Evolutionary conservation across 2,797 vertebrate genomes (phyloP).

Genomic region (Myotis findleyi): DNA sequence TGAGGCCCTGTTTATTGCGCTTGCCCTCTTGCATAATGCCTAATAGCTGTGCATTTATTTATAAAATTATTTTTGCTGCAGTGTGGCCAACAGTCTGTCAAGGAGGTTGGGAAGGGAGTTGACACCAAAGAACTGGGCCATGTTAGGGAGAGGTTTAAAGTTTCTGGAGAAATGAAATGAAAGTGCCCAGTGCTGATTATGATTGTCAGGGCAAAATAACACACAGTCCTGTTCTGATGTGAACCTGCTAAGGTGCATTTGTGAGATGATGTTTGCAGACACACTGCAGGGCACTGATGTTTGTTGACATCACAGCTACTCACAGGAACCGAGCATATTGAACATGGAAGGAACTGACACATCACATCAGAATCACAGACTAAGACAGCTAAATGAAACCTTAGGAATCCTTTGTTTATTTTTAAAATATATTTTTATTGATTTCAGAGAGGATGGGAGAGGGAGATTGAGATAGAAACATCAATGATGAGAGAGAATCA

Average conservation of each 20-base stretch:
- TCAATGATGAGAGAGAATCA: too few relatives aligned
- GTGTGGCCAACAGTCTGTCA: not conserved
- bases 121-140: not conserved
- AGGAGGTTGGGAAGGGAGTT: not conserved
- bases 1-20: constrained; percentile 41
- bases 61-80: not conserved
- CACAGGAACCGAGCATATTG: not conserved
- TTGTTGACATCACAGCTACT: not conserved
- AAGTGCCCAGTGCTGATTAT: not conserved
- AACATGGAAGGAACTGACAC: not conserved
- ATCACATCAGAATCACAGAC: not conserved
- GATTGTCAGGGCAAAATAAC: not conserved
- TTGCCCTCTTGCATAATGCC: not conserved
- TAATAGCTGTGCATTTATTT: not conserved
- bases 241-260: not conserved
- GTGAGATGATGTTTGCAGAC: not conserved
- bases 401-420: not conserved
- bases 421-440: too few relatives aligned
- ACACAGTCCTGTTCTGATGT: not conserved
- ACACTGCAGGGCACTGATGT: not conserved
- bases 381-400: not conserved
- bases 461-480: too few relatives aligned
- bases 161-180: constrained; percentile 28
- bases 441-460: too few relatives aligned
- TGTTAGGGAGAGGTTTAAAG: not conserved